phyloP scores from a whole-genome alignment of 2,888 invertebrate species.

The Sepiola atlantica region DNA sequence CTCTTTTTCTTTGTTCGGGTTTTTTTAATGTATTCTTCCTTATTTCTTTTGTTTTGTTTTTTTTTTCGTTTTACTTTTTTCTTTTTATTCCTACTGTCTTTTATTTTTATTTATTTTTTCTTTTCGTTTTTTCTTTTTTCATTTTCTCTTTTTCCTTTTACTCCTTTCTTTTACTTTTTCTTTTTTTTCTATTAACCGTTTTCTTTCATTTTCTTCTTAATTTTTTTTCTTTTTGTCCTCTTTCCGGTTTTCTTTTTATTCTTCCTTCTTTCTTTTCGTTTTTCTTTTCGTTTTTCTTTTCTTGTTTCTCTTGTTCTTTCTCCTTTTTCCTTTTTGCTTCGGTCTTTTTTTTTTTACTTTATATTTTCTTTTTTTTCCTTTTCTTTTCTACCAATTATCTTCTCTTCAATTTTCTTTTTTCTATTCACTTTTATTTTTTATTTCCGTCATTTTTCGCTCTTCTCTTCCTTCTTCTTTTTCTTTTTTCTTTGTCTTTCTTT shows the following conservation, averaged over 20 bases:
- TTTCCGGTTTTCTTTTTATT: background rate
- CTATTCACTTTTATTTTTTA: background rate
- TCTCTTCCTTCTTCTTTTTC: no score
- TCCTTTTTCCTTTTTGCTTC: background rate
- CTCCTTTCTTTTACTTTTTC: background rate
- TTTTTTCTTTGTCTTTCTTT: no score
- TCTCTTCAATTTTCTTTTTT: background rate
- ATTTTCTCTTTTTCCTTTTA: background rate
- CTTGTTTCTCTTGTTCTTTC: background rate
- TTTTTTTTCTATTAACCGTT: background rate
- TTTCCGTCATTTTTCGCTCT: no score
- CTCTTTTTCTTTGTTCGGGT: background rate
- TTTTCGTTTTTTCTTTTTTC: background rate
- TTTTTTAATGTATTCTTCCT: no score
- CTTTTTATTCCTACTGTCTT: background rate
- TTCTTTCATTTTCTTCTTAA: background rate
- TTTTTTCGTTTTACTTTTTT: background rate
- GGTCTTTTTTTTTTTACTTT: background rate
- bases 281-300: background rate
- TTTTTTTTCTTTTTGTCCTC: background rate
- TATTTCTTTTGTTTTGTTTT: background rate
- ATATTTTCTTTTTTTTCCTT: background rate
- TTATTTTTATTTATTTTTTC: background rate
- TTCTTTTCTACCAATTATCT: no score
- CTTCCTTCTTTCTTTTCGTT: background rate